A percentile compares a stretch with the other conserved stretches of the same genome.
These are phyloP conservation scores for Microctenopoma lineatum DNA, from an alignment of 2,797 vertebrate species.

Conservation along the genomic window DNA sequence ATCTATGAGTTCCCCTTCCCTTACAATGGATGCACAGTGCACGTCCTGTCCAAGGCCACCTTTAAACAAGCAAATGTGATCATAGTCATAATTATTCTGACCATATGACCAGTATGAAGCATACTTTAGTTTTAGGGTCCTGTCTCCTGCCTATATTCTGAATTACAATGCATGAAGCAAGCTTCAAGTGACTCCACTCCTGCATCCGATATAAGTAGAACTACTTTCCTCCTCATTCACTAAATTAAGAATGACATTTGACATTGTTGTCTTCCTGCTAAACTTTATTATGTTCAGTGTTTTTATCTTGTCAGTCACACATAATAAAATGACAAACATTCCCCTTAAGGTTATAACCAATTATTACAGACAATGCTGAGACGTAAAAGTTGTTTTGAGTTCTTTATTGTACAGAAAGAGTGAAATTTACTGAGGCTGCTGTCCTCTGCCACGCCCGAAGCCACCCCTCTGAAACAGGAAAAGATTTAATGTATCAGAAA, in stretches of 20 bases:
- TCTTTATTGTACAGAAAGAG: conserved; percentile 93
- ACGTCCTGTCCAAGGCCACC: too few species aligned
- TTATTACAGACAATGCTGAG: background rate
- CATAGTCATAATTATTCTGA: too few species aligned
- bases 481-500: conserved; percentile 22
- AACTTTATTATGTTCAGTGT: too few species aligned
- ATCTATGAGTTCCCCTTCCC: too few species aligned
- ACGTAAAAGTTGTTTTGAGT: conserved; percentile 48
- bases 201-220: background rate
- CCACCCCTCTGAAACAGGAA: conserved; percentile 90
- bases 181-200: background rate
- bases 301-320: too few species aligned
- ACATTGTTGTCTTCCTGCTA: too few species aligned
- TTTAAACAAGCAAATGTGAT: too few species aligned
- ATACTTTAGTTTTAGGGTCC: background rate
- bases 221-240: too few species aligned
- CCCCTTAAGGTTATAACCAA: background rate
- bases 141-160: too few species aligned
- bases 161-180: background rate
- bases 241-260: too few species aligned
- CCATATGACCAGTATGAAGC: too few species aligned
- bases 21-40: too few species aligned
- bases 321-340: background rate
- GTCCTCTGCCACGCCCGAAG: conserved; percentile 97
- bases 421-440: conserved; percentile 92